phyloP scores from a whole-genome alignment of 2,113 vertebrate genomes.

The Tyrannus savana region DNA sequence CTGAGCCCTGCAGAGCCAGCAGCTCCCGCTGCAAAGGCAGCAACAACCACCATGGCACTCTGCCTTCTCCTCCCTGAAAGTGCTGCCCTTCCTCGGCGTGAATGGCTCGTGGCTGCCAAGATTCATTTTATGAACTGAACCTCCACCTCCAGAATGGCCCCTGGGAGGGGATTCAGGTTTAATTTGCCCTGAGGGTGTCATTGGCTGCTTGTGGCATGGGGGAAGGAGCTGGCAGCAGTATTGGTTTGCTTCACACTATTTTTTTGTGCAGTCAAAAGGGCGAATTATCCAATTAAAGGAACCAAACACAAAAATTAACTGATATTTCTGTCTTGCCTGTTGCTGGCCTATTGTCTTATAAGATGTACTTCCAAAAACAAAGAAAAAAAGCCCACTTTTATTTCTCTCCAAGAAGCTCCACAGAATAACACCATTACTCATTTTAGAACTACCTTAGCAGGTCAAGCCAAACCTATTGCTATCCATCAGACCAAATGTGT shows the following conservation, averaged over 20 bases:
- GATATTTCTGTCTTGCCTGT: neutral
- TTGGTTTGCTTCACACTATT: neutral
- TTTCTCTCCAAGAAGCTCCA: neutral
- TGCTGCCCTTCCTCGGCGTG: neutral
- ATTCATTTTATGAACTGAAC: neutral
- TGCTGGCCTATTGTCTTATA: neutral
- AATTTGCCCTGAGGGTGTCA: neutral
- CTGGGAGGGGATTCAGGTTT: neutral
- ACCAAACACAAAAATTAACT: neutral
- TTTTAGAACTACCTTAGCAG: neutral
- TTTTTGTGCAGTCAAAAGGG: neutral
- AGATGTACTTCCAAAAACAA: neutral
- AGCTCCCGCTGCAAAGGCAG: neutral
- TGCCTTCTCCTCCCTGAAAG: neutral
- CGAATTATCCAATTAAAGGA: neutral
- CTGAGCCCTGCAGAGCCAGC: neutral
- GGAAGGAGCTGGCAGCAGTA: neutral
- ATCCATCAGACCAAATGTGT: neutral
- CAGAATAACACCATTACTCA: neutral
- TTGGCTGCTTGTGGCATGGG: neutral
- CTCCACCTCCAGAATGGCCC: neutral
- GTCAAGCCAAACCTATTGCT: neutral
- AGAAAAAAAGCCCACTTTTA: neutral
- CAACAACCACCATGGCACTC: neutral
- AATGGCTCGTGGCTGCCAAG: neutral